Evolutionary conservation across 2,888 invertebrate species (phyloP).

Genomic region (Stegana nigrithorax): DNA sequence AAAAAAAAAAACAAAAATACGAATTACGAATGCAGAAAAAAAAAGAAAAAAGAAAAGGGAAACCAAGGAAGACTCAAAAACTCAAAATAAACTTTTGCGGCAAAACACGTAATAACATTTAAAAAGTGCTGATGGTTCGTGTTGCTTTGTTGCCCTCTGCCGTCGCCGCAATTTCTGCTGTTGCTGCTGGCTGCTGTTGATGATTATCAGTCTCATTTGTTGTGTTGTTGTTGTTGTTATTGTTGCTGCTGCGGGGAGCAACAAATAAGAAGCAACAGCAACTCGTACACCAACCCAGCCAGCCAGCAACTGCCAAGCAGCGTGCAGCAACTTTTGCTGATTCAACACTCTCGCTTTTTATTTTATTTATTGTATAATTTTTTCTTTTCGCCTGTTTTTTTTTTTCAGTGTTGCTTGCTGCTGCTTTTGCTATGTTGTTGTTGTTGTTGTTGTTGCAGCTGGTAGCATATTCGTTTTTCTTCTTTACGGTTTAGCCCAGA

Average conservation of each 20-base stretch:
- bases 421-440: background rate
- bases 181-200: background rate
- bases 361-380: constrained; percentile 11
- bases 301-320: too few species aligned
- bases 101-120: constrained; percentile 51
- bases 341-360: constrained; percentile 50
- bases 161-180: too few species aligned
- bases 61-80: constrained; percentile 10
- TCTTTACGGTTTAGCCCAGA: background rate
- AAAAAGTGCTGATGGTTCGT: constrained; percentile 45
- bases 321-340: constrained; percentile 41
- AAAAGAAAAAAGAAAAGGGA: constrained; percentile 24
- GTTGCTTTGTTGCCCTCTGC: constrained; percentile 16
- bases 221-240: background rate
- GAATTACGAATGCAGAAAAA: constrained; percentile 9
- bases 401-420: background rate
- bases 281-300: too few species aligned
- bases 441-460: constrained; percentile 22
- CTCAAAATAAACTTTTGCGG: constrained; percentile 39
- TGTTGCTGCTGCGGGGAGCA: background rate
- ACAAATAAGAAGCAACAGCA: too few species aligned
- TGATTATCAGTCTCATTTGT: too few species aligned
- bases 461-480: background rate
- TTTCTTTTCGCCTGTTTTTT: constrained; percentile 12
- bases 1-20: constrained; percentile 26